phyloP scores from a whole-genome alignment of 1,140 invertebrate genomes.

The Drosophila equinoxialis region DNA sequence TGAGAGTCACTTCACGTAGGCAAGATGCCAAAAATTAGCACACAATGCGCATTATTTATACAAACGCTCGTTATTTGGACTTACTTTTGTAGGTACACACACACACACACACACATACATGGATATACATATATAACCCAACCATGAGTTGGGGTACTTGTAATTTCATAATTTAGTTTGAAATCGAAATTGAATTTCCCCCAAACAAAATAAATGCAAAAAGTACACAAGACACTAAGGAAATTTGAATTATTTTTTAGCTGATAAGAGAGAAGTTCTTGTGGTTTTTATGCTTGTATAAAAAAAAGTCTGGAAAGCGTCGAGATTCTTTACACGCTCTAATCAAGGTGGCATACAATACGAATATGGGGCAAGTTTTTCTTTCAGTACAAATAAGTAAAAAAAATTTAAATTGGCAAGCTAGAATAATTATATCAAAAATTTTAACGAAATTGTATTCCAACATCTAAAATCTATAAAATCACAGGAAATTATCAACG shows the following conservation, averaged over 20 bases:
- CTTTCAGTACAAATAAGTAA: too few relatives aligned
- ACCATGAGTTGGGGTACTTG: constrained; percentile 6
- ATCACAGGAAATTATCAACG: too few relatives aligned
- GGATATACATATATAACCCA: neutral
- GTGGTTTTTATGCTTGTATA: too few relatives aligned
- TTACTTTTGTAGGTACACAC: neutral
- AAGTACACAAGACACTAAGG: neutral
- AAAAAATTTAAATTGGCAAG: too few relatives aligned
- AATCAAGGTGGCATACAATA: too few relatives aligned
- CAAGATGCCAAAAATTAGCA: constrained; percentile 36
- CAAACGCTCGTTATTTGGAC: constrained; percentile 33
- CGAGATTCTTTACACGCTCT: too few relatives aligned
- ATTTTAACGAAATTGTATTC: too few relatives aligned
- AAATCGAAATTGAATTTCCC: constrained; percentile 3
- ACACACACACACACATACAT: neutral
- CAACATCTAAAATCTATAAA: too few relatives aligned
- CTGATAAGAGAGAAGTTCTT: neutral
- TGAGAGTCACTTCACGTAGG: constrained; percentile 38
- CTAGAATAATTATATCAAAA: too few relatives aligned
- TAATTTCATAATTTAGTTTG: constrained; percentile 12
- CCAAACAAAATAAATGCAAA: neutral
- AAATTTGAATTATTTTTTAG: neutral
- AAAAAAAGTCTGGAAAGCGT: too few relatives aligned
- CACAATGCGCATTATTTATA: constrained; percentile 31
- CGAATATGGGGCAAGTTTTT: too few relatives aligned